Evolutionary conservation across 2,797 vertebrate species (phyloP).

Genomic region (Anisognathus igniventris): DNA sequence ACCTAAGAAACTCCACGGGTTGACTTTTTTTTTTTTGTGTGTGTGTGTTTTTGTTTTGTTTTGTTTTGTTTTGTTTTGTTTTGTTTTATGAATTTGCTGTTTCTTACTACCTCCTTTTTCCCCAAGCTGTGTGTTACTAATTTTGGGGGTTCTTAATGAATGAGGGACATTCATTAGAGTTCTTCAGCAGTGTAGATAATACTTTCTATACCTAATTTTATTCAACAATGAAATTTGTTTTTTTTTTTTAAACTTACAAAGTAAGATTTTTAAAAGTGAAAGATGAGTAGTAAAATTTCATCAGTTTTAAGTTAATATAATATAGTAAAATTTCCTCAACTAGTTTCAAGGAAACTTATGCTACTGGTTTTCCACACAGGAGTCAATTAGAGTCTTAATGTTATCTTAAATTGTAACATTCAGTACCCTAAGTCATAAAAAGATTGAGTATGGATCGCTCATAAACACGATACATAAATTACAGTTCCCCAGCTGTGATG

Average conservation of each 20-base stretch:
- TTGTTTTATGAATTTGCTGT: background rate
- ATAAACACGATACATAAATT: background rate
- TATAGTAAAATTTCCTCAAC: background rate
- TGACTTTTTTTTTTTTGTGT: background rate
- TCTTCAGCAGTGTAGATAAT: background rate
- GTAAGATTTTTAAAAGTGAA: background rate
- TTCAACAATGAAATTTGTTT: background rate
- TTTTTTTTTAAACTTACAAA: background rate
- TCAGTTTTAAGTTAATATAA: background rate
- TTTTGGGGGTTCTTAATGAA: background rate
- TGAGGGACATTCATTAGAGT: background rate
- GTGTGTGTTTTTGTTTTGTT: background rate
- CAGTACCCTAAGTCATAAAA: background rate
- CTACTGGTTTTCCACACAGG: background rate
- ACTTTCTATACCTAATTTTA: background rate
- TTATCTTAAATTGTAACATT: background rate
- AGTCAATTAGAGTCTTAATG: background rate
- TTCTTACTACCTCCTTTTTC: background rate
- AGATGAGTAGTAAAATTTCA: background rate
- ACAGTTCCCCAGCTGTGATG: background rate
- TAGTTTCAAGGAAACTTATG: background rate
- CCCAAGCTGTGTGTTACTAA: background rate
- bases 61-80: background rate
- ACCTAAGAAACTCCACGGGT: rapidly evolving
- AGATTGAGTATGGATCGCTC: background rate